Base-by-base conservation (phyloP, 2,797 vertebrate species). In the Aeoliscus strigatus region DNA sequence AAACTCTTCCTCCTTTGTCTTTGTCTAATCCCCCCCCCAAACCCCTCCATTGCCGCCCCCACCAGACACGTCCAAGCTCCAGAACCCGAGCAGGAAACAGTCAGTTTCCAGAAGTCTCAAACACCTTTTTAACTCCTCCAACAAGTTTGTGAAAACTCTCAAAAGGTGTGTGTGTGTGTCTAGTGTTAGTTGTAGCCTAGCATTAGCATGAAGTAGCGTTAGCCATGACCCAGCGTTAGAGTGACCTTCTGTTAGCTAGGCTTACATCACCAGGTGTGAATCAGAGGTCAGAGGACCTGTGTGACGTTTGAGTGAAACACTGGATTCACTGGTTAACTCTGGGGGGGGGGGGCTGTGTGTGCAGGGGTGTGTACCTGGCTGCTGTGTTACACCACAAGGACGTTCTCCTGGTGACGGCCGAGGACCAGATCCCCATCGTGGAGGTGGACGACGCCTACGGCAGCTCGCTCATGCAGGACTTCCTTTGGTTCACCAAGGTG, bases 401-500 rank as follows among this genome's bases (percentile, higher is more conserved):
- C 86, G 90, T 87, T 77, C 76, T 98, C 30, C 85, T 98, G 82
- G 93, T 98, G 77, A 97, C 93, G 33, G 91, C 92, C 9, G 96
- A 98, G 88, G 96, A 98, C 75, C 95, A 98, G 81, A 90, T 98
- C 70, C 96, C 96, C 37, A 95, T 98, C 48, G 94, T 96, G 83
- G 95, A 98, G 87, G 94, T 98, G 38, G 96, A 98, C 47, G 93
- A 97, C 77, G 94, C 91, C 53, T 94, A 92, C 71, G 81, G 89
- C 83, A 93, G 91, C 79, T 91, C 92, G 35, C 87, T 98, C 69
- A 94, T 85, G 87, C 94, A 96, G 79, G 96, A 98, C 84, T 97
- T 98, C 85, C 90, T 96, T 32, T 98, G 96, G 96, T 98, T 98
- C 87, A 93, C 92, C 24, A 98, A 98, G 94, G 96, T 94, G n/a